Evolutionary conservation across 2,888 invertebrate species (phyloP).

Genomic region (Exephanes ischioxanthus): DNA sequence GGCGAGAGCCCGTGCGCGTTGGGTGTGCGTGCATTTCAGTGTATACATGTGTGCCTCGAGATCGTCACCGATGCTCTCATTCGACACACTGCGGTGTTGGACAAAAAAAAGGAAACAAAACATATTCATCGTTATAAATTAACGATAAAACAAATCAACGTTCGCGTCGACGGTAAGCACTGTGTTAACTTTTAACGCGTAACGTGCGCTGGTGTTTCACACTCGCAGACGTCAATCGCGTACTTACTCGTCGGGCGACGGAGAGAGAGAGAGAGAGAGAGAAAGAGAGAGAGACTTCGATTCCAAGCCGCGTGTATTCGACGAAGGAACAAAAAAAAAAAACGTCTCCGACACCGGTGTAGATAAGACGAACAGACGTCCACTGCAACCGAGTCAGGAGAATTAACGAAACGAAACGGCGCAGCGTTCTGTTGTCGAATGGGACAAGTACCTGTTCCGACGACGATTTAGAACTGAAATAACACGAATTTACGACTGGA

Average conservation of each 20-base stretch:
- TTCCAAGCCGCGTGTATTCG: neutral
- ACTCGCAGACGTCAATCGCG: conserved; percentile 4
- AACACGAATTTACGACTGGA: neutral
- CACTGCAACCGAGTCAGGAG: neutral
- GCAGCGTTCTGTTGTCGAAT: neutral
- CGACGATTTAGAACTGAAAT: conserved; percentile 7
- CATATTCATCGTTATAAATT: neutral
- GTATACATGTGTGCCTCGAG: conserved; percentile 61
- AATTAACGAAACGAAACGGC: neutral
- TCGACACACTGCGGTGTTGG: neutral
- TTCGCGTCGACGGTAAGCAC: neutral
- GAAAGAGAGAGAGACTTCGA: neutral
- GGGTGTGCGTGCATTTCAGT: conserved; percentile 52
- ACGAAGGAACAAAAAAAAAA: neutral
- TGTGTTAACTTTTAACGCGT: neutral
- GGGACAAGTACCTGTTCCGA: neutral
- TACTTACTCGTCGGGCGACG: neutral
- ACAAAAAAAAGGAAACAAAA: neutral
- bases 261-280: too few relatives aligned
- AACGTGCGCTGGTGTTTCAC: conserved; percentile 12
- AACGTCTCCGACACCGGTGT: neutral
- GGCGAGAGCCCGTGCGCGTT: conserved; percentile 73
- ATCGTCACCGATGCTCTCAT: neutral
- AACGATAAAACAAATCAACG: neutral
- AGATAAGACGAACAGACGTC: neutral